These are phyloP conservation scores for Drosophila nasuta DNA, from an alignment of 1,140 invertebrate genomes.

Conservation along the genomic window DNA sequence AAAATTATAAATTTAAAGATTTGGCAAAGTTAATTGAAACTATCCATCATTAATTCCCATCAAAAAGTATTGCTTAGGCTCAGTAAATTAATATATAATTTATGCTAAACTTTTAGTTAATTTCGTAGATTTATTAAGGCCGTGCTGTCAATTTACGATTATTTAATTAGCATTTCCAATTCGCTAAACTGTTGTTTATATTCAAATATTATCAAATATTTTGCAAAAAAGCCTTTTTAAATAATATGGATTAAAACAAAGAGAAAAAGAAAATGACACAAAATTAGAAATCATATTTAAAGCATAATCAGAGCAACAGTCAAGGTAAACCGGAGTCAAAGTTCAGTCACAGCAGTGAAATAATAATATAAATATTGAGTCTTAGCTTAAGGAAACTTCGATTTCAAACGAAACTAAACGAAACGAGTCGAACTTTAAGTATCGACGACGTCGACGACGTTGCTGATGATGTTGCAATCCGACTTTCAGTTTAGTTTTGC, in stretches of 20 bases:
- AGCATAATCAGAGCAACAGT: constrained; percentile 43
- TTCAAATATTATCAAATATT: background rate
- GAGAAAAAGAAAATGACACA: background rate
- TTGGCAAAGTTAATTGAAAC: background rate
- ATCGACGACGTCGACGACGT: constrained; percentile 8
- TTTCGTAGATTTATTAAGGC: constrained; percentile 3
- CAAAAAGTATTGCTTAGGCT: background rate
- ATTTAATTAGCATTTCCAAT: constrained; percentile 12
- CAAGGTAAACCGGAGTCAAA: constrained; percentile 71
- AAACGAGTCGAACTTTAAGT: constrained; percentile 27
- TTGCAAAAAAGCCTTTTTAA: constrained; percentile 6
- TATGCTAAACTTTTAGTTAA: constrained; percentile 3
- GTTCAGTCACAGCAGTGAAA: constrained; percentile 54
- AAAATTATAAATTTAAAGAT: background rate
- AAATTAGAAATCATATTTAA: constrained; percentile 10
- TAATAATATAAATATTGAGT: constrained; percentile 15
- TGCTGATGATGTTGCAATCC: constrained; percentile 51
- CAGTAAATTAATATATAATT: constrained; percentile 1
- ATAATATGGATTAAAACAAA: constrained; percentile 7
- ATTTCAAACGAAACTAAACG: constrained; percentile 32
- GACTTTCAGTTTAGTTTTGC: constrained; percentile 56
- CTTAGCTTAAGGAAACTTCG: background rate
- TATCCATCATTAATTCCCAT: too few species aligned
- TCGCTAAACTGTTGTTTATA: background rate
- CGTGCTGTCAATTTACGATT: background rate